Base-by-base conservation (phyloP, 2,888 invertebrate genomes). In the Morpho achilles region DNA sequence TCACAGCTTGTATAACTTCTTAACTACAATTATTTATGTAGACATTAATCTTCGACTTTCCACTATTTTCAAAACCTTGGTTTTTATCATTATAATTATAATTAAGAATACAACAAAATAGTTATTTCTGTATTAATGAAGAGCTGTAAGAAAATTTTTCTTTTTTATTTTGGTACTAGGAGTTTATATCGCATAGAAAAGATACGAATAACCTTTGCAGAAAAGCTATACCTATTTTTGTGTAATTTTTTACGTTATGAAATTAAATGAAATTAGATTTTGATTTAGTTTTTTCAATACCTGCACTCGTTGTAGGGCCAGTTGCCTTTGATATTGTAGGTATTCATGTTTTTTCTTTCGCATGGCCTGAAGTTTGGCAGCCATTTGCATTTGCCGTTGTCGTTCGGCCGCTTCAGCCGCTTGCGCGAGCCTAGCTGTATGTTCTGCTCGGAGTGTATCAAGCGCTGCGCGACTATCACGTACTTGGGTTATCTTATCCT, bases 341-440 rank as follows among this genome's bases (percentile, higher is more conserved):
- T 98, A 98, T 82, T 98, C 98, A 86, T 98, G 96, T 80, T 99
- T 99, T 92, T 99, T 98, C 90, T 98, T 98, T 53, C 99, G 91
- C 98, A 99, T 99, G 55, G 98, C 96, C 71, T 99, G 98, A 63
- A 99, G 89, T 77, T 99, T 99, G 70, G 97, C 96, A 8, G 97
- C 97, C 98, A 99, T 99, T 80, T 98, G 98, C 80, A 97, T 92
- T 80, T 99, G 98, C 0, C 98, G 92, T 77, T 95, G 95, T 1
- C 97, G 91, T 78, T 99, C 99, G 39, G 97, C 96, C 70, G 98
- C 98, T 80, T 98, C 98, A 1, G 97, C 97, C 69, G 97, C 96
- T 3, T 95, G 93, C 8, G 97, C 93, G 64, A 97, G 77, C 70
- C 97, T 94, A 71, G 98, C 97, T 59, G 94, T 91, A 85, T 99